A percentile compares a stretch with the other conserved stretches of the same genome.
These are phyloP conservation scores for Prionace glauca DNA, from an alignment of 2,797 vertebrate species.

Conservation along the genomic window DNA sequence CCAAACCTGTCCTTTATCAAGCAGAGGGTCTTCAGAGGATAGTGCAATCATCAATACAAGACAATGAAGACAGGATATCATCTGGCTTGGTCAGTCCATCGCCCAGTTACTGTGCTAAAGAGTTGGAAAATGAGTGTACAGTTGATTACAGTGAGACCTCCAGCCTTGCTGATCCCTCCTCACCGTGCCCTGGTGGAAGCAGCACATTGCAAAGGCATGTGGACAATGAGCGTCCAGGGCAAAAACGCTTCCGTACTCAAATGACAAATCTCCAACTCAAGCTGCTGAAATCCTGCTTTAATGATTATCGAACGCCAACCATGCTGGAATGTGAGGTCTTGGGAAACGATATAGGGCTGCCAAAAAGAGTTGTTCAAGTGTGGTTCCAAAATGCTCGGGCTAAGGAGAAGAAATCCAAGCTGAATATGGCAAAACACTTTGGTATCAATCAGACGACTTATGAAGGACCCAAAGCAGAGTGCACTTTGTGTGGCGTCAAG, in stretches of 20 bases:
- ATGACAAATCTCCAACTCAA: constrained; percentile 99
- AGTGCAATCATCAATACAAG: constrained; percentile 44
- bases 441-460: constrained; percentile 98
- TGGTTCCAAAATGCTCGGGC: constrained; percentile 99
- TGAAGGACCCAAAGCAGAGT: constrained; percentile 97
- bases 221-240: constrained; percentile 87
- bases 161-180: constrained; percentile 93
- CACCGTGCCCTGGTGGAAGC: constrained; percentile 85
- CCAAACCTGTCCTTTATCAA: constrained; percentile 76
- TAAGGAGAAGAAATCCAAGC: constrained; percentile 97
- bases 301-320: constrained; percentile 96
- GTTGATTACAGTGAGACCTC: constrained; percentile 98
- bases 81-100: constrained; percentile 95
- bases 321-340: constrained; percentile 99
- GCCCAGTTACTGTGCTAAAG: constrained; percentile 91
- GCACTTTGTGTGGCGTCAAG: constrained; percentile 96
- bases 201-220: constrained; percentile 81
- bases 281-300: constrained; percentile 97
- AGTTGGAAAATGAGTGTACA: constrained; percentile 92
- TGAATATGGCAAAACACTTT: constrained; percentile 99
- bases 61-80: constrained; percentile 94
- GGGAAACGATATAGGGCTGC: constrained; percentile 98
- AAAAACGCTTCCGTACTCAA: constrained; percentile 98
- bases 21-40: constrained; percentile 82
- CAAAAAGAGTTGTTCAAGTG: constrained; percentile 99